Evolutionary conservation across 2,797 vertebrate genomes (phyloP).

Genomic region (Coranthus polyacanthus): DNA sequence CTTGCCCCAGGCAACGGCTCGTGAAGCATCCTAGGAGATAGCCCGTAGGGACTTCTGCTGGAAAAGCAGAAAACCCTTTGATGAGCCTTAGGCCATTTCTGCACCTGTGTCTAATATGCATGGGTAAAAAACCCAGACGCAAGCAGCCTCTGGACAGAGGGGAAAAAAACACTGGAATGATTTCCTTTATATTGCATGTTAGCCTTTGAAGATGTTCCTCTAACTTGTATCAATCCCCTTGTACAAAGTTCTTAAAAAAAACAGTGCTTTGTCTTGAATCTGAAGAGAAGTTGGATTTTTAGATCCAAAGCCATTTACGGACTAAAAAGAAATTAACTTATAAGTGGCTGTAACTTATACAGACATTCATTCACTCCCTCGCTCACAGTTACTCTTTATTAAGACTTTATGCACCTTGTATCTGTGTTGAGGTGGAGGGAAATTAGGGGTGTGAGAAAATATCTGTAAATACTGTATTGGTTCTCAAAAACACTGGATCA

Average conservation of each 20-base stretch:
- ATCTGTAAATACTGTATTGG: too few relatives aligned
- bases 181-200: constrained; percentile 30
- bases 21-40: constrained; percentile 57
- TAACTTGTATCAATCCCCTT: constrained; percentile 4
- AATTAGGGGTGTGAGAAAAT: background rate
- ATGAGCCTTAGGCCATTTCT: constrained; percentile 65
- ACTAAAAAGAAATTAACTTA: background rate
- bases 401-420: background rate
- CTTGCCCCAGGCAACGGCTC: constrained; percentile 68
- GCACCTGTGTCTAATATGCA: constrained; percentile 76
- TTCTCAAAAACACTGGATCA: too few relatives aligned
- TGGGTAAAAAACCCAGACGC: constrained; percentile 49
- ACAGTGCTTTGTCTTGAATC: background rate
- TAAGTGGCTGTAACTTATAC: background rate
- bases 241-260: background rate
- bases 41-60: constrained; percentile 63
- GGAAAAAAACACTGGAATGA: background rate
- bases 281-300: background rate
- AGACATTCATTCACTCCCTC: background rate
- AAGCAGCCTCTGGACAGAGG: constrained; percentile 51
- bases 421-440: too few relatives aligned
- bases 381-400: background rate
- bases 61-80: constrained; percentile 67
- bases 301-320: background rate
- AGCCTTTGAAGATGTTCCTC: constrained; percentile 11